These are phyloP conservation scores for Ctenoplectra terminalis DNA, from an alignment of 1,140 invertebrate species.

Conservation along the genomic window DNA sequence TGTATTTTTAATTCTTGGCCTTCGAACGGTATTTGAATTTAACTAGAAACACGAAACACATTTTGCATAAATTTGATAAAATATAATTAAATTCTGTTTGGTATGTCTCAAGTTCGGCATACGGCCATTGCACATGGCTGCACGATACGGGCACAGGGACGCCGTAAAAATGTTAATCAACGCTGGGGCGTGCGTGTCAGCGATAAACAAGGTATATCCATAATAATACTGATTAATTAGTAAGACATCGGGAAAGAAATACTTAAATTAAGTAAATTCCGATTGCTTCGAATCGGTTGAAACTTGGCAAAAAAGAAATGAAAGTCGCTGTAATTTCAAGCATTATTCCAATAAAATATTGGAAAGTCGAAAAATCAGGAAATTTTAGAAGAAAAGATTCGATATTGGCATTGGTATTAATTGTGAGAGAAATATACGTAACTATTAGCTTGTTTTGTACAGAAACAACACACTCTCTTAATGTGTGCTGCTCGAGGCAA, in stretches of 20 bases:
- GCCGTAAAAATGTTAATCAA: constrained; percentile 89
- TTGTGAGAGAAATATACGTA: background rate
- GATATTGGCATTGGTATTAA: background rate
- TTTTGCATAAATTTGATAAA: background rate
- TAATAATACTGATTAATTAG: background rate
- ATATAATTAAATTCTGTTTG: constrained; percentile 17
- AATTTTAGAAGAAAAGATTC: no score
- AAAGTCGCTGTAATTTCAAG: background rate
- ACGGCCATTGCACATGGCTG: constrained; percentile 91
- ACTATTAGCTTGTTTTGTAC: constrained; percentile 33
- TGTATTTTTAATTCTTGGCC: background rate
- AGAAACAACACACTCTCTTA: constrained; percentile 88
- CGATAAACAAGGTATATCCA: constrained; percentile 88
- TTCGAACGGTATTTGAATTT: background rate
- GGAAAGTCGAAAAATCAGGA: background rate
- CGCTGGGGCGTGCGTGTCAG: constrained; percentile 88
- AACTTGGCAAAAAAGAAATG: background rate
- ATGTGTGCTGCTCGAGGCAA: constrained; percentile 88
- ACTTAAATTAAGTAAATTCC: background rate
- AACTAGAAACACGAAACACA: background rate
- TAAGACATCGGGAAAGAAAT: background rate
- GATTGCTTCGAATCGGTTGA: background rate
- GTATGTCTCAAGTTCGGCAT: constrained; percentile 88
- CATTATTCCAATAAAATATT: background rate
- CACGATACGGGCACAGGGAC: constrained; percentile 90